phyloP scores from a whole-genome alignment of 2,113 vertebrate species.

The Sander vitreus region DNA sequence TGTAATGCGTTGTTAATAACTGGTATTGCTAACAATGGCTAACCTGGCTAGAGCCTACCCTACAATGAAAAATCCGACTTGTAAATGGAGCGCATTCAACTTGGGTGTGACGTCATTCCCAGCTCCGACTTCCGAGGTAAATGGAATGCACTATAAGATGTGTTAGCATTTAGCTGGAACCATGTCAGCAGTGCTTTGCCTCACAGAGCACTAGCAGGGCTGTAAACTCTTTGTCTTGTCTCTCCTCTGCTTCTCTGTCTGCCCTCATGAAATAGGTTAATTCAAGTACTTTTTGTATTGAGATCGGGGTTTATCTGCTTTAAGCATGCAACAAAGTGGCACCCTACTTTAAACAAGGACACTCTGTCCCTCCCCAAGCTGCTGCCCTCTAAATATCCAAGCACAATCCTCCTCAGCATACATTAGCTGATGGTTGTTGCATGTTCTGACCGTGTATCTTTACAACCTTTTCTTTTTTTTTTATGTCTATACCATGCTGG shows the following conservation, averaged over 20 bases:
- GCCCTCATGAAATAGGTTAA: not conserved
- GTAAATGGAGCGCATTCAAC: too few species aligned
- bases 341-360: slow-evolving; percentile 73
- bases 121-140: too few species aligned
- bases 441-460: not conserved
- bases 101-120: too few species aligned
- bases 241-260: not conserved
- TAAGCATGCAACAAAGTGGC: slow-evolving; percentile 34
- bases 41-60: too few species aligned
- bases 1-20: too few species aligned
- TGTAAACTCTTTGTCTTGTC: not conserved
- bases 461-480: not conserved
- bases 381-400: slow-evolving; percentile 49
- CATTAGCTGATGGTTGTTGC: not conserved
- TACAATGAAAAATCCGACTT: too few species aligned
- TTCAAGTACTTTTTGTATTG: slow-evolving; percentile 16
- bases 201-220: not conserved
- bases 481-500: not conserved
- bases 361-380: slow-evolving; percentile 60
- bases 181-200: not conserved
- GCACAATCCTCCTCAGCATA: slow-evolving; percentile 17
- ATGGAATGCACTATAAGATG: not conserved
- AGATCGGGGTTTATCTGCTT: slow-evolving; percentile 51
- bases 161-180: not conserved
- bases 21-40: too few species aligned